A percentile compares a stretch with the other conserved stretches of the same genome.
phyloP scores from a whole-genome alignment of 2,113 vertebrate species.

The Aegithalos caudatus region DNA sequence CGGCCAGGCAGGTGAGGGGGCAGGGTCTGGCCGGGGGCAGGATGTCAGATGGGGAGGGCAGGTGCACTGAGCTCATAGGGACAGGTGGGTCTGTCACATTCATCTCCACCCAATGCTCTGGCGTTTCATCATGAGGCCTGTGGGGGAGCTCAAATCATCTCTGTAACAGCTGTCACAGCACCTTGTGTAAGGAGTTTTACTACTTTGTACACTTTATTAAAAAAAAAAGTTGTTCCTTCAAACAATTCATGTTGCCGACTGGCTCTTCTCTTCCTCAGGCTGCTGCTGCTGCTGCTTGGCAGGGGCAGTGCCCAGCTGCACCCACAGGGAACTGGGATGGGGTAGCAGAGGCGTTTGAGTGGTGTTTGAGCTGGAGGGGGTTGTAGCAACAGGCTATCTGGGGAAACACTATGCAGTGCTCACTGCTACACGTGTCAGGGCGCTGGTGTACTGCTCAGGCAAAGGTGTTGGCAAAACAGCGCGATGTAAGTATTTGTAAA shows the following conservation, averaged over 20 bases:
- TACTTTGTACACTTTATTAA: conserved; percentile 71
- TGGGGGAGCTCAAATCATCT: neutral
- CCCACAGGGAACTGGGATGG: rapidly evolving
- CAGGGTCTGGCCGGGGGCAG: neutral
- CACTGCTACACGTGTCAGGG: rapidly evolving
- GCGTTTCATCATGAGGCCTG: neutral
- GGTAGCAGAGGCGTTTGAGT: neutral
- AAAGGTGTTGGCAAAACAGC: neutral
- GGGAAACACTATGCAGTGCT: rapidly evolving
- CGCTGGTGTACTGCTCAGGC: neutral
- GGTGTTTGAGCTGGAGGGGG: neutral
- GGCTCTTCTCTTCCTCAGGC: neutral
- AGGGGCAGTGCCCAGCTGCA: neutral
- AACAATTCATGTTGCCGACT: neutral
- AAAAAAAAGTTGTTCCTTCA: conserved; percentile 45
- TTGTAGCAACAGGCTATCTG: rapidly evolving
- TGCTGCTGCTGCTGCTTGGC: neutral
- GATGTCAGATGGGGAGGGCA: neutral
- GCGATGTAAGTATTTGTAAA: neutral
- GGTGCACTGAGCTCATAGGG: neutral
- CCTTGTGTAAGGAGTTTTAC: conserved; percentile 55
- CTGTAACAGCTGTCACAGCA: conserved; percentile 43
- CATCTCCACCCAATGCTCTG: neutral
- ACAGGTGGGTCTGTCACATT: conserved; percentile 34
- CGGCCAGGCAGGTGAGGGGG: neutral